Base-by-base conservation (phyloP, 2,888 invertebrate species). In the Didymodactylos carnosus region DNA sequence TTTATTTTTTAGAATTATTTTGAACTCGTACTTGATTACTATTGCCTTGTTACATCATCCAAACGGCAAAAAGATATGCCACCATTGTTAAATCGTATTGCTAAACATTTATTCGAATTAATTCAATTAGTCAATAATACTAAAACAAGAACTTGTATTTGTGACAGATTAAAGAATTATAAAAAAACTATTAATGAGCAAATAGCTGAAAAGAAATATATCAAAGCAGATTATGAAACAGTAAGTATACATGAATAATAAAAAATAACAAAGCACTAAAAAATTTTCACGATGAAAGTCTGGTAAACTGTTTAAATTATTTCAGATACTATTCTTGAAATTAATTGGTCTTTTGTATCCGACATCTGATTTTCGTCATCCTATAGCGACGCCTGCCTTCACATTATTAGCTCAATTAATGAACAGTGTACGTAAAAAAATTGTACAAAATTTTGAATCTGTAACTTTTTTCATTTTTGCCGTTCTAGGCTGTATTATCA, bases 291-390 rank as follows among this genome's bases (percentile, higher is more conserved):
- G 6, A n/a, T 43, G 5, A 41, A 41, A 41, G 6, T 7, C 23
- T 14, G 19, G 23, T 40, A 2, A 19, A 8, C 69, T 76, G 72
- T n/a, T 43, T 4, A 23, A 23, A 23, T 76, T 75, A 27, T 80
- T 83, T 69, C 82, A 87, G 79, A 81, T 94, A 49, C 84, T 92
- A 77, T 88, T 91, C 80, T 88, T 94, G 76, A 92, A 93, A 84
- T 80, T 92, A 77, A 86, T 91, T 6, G 88, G 90, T 11, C 83
- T 89, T 62, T 81, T 94, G 73, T 95, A 90, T 83, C 90, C 94
- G 0, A 89, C 92, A 0, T 92, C 94, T 0, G 94, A 95, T 84
- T 91, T 89, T 81, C 86, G 89, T 51, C 94, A 95, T 86, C 89
- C 89, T 0, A 88, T 94, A 6, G 89, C 90, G n/a, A 91, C 91